A percentile compares a stretch with the other conserved stretches of the same genome.
These are phyloP conservation scores for Valencia hispanica DNA, from an alignment of 2,797 vertebrate genomes.

Conservation along the genomic window DNA sequence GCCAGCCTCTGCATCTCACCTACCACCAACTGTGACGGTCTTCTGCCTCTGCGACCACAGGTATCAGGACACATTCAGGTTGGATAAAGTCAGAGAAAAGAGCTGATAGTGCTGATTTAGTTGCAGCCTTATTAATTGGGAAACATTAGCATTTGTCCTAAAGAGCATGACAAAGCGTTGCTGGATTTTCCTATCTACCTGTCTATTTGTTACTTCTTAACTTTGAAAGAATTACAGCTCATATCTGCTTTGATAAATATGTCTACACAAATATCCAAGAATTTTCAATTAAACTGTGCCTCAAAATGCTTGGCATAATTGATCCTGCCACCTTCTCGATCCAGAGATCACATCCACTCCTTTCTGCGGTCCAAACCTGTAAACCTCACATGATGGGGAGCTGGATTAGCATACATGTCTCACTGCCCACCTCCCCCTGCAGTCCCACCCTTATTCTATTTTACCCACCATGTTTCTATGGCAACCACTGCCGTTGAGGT, in stretches of 20 bases:
- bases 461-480: constrained; percentile 78
- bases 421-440: constrained; percentile 64
- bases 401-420: constrained; percentile 67
- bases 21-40: constrained; percentile 9
- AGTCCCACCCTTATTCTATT: constrained; percentile 64
- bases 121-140: not conserved
- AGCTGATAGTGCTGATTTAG: not conserved
- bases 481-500: constrained; percentile 76
- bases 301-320: constrained; percentile 10
- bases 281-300: not conserved
- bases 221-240: constrained; percentile 9
- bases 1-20: constrained; percentile 20
- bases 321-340: constrained; percentile 33
- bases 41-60: constrained; percentile 34
- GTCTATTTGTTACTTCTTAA: not conserved
- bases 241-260: not conserved
- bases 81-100: constrained; percentile 17
- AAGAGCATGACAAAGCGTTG: not conserved
- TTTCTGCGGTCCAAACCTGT: constrained; percentile 46
- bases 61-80: constrained; percentile 16
- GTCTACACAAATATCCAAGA: constrained; percentile 1
- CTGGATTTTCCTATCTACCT: not conserved
- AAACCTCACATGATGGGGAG: constrained; percentile 55
- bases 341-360: constrained; percentile 51
- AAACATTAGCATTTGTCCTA: not conserved